Evolutionary conservation across 2,797 vertebrate species (phyloP).

Genomic region (Rhynchotus rufescens): DNA sequence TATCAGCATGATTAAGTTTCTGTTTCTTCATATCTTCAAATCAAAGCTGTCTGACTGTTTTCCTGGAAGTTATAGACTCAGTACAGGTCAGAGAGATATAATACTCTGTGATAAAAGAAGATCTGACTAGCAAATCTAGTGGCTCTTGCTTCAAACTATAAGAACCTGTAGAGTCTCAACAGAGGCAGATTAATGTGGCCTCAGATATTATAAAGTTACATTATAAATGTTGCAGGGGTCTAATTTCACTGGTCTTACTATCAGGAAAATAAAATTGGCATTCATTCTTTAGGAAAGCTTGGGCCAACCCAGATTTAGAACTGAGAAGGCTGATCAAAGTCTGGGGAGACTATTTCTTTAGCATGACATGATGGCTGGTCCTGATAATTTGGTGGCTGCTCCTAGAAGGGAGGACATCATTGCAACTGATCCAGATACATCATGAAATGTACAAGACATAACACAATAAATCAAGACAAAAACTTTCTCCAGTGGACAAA

Average conservation of each 20-base stretch:
- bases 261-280: not conserved
- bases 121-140: not conserved
- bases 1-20: not conserved
- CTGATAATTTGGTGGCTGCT: slow-evolving; percentile 62
- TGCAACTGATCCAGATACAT: slow-evolving; percentile 50
- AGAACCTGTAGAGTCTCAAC: not conserved
- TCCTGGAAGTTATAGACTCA: not conserved
- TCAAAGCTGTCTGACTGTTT: not conserved
- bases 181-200: not conserved
- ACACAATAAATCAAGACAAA: slow-evolving; percentile 64
- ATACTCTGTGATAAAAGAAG: not conserved
- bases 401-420: slow-evolving; percentile 26
- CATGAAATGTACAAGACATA: slow-evolving; percentile 54
- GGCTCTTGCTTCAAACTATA: not conserved
- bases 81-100: not conserved
- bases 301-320: not conserved
- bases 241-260: not conserved
- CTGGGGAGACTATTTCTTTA: slow-evolving; percentile 34
- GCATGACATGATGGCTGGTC: slow-evolving; percentile 41
- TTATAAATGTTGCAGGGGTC: not conserved
- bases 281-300: not conserved
- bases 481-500: slow-evolving; percentile 57
- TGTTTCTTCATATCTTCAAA: not conserved
- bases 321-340: slow-evolving; percentile 12
- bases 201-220: not conserved